These are phyloP conservation scores for Lathronympha strigana DNA, from an alignment of 2,888 invertebrate species.

Conservation along the genomic window DNA sequence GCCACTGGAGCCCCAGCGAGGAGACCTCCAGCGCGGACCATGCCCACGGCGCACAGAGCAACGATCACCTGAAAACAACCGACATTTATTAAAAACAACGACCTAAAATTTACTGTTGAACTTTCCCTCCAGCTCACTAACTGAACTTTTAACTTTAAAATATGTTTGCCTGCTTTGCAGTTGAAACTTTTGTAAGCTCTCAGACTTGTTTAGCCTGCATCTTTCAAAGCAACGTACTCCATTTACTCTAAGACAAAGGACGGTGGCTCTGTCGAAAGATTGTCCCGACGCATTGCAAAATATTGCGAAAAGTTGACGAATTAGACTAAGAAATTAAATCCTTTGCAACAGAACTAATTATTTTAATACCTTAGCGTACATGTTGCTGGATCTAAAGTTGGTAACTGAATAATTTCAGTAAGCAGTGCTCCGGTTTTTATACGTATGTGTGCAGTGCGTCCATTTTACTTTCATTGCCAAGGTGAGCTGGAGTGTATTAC, in stretches of 20 bases:
- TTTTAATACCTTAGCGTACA: slow-evolving; percentile 77
- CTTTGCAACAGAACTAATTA: slow-evolving; percentile 12
- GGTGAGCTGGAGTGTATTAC: slow-evolving; percentile 62
- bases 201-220: slow-evolving; percentile 33
- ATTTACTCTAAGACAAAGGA: slow-evolving; percentile 40
- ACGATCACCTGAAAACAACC: slow-evolving; percentile 77
- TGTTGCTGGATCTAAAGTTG: slow-evolving; percentile 78
- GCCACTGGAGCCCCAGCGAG: slow-evolving; percentile 74
- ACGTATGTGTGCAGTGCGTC: slow-evolving; percentile 66
- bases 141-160: slow-evolving; percentile 14
- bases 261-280: slow-evolving; percentile 36
- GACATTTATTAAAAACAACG: slow-evolving; percentile 3
- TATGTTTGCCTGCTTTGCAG: slow-evolving; percentile 13
- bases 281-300: slow-evolving; percentile 29
- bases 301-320: slow-evolving; percentile 31
- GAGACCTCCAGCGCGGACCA: slow-evolving; percentile 83
- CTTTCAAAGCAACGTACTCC: slow-evolving; percentile 35
- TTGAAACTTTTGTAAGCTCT: slow-evolving; percentile 31
- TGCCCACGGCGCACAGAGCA: slow-evolving; percentile 84
- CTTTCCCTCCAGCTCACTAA: slow-evolving; percentile 2
- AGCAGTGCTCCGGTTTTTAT: slow-evolving; percentile 79
- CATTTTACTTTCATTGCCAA: slow-evolving; percentile 82
- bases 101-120: slow-evolving; percentile 12
- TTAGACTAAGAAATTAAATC: slow-evolving; percentile 28
- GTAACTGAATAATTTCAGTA: slow-evolving; percentile 80